A percentile compares a stretch with the other conserved stretches of the same genome.
Conservation (phyloP, 1,140 invertebrate species). For the Danaus plexippus region DNA sequence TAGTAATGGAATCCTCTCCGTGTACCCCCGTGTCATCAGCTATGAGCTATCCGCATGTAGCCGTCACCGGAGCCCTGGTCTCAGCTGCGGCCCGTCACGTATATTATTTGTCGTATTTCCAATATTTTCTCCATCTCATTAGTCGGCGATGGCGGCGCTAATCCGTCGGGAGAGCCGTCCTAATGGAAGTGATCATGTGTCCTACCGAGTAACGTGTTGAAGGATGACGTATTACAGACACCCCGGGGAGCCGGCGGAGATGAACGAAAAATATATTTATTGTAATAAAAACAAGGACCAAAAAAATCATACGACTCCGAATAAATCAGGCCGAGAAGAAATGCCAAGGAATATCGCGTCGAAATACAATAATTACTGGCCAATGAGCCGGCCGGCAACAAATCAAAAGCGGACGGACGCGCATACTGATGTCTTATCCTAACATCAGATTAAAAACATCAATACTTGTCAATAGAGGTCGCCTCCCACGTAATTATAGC, state of each 20-base stretch:
- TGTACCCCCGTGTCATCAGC: no score
- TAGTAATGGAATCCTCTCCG: no score
- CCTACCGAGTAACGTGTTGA: conserved; percentile 58
- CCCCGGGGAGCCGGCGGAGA: conserved; percentile 45
- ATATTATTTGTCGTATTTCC: conserved; percentile 37
- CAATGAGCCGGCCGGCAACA: conserved; percentile 61
- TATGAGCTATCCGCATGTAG: no score
- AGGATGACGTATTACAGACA: conserved; percentile 60
- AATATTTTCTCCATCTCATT: conserved; percentile 67
- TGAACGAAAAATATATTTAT: conserved; percentile 36
- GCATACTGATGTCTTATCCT: conserved; percentile 67
- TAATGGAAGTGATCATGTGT: conserved; percentile 66
- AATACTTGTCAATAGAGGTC: conserved; percentile 67
- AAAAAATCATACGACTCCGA: neutral
- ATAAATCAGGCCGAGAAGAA: conserved; percentile 61
- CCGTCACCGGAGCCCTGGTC: conserved; percentile 34
- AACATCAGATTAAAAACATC: conserved; percentile 71
- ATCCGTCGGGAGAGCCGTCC: conserved; percentile 59
- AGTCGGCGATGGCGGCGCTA: conserved; percentile 49
- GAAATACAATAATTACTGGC: conserved; percentile 67
- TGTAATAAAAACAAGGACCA: no score
- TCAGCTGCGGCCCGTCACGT: conserved; percentile 33
- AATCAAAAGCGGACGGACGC: conserved; percentile 57
- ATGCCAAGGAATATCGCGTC: conserved; percentile 63
- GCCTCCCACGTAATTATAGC: conserved; percentile 68